These are phyloP conservation scores for Tenebrosternarchus preto DNA, from an alignment of 2,113 vertebrate species.

Conservation along the genomic window DNA sequence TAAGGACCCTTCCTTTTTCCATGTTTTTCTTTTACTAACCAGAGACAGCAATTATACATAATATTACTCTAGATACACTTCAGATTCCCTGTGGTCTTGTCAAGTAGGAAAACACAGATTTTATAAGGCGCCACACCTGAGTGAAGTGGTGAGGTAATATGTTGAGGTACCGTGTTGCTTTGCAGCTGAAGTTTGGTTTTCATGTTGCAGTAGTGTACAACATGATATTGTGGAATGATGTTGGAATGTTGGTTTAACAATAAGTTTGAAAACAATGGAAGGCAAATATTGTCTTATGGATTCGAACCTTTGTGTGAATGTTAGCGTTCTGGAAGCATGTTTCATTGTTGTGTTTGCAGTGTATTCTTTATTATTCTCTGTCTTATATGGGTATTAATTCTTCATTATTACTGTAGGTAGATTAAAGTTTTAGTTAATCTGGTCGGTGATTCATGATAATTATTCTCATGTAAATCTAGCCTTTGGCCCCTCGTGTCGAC, in stretches of 20 bases:
- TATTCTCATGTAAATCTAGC: neutral
- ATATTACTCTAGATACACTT: constrained; percentile 20
- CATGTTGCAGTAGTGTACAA: too few species aligned
- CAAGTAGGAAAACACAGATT: neutral
- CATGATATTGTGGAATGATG: too few species aligned
- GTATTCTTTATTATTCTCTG: neutral
- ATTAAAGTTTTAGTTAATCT: neutral
- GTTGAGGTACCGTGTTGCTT: too few species aligned
- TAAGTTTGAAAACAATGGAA: neutral
- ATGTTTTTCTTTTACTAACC: too few species aligned
- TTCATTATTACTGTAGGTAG: neutral
- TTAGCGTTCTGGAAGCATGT: too few species aligned
- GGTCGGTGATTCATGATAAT: neutral
- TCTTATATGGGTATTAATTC: neutral
- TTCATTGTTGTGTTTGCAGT: neutral
- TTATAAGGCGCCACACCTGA: too few species aligned
- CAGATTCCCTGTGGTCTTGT: constrained; percentile 3
- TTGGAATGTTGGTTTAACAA: neutral
- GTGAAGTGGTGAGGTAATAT: too few species aligned
- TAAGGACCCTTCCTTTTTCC: too few species aligned
- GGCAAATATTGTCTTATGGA: neutral
- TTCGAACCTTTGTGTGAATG: neutral
- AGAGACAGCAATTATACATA: constrained; percentile 39
- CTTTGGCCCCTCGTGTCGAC: neutral
- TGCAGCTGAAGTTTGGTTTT: too few species aligned